A percentile compares a stretch with the other conserved stretches of the same genome.
These are phyloP conservation scores for Cheilosia impressa DNA, from an alignment of 2,888 invertebrate genomes.

Conservation along the genomic window DNA sequence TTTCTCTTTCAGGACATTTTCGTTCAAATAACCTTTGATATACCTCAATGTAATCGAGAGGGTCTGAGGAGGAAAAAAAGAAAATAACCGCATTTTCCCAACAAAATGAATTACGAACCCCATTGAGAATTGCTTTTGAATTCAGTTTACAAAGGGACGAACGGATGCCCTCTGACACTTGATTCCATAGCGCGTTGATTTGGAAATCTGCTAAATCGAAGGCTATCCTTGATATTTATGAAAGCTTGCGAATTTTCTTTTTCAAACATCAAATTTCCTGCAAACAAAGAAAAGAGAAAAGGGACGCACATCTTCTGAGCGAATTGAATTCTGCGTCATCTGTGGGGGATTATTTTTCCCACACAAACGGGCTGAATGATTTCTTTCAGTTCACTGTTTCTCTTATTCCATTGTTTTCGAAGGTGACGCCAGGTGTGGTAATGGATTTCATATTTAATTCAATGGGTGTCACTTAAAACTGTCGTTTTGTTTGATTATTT, in stretches of 20 bases:
- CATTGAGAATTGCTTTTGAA: constrained; percentile 32
- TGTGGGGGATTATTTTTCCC: neutral
- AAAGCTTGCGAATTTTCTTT: constrained; percentile 28
- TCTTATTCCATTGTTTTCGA: constrained; percentile 50
- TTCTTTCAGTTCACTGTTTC: constrained; percentile 50
- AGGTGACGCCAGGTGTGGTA: constrained; percentile 38
- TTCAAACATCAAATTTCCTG: constrained; percentile 1
- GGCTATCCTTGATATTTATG: constrained; percentile 22
- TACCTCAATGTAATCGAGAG: neutral
- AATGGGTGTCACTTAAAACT: no score
- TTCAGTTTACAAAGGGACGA: constrained; percentile 29
- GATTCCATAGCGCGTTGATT: constrained; percentile 21
- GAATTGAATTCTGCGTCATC: neutral
- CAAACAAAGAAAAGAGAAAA: constrained; percentile 6
- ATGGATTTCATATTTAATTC: neutral
- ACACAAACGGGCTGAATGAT: constrained; percentile 14
- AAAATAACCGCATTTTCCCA: neutral
- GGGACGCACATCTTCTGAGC: neutral
- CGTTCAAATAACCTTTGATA: constrained; percentile 21
- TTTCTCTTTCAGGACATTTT: constrained; percentile 15
- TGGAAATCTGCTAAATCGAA: constrained; percentile 11
- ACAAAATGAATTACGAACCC: constrained; percentile 36
- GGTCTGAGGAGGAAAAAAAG: neutral
- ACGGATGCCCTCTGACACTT: constrained; percentile 48
- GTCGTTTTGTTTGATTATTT: no score